phyloP scores from a whole-genome alignment of 2,888 invertebrate species.

The Meta bourneti region DNA sequence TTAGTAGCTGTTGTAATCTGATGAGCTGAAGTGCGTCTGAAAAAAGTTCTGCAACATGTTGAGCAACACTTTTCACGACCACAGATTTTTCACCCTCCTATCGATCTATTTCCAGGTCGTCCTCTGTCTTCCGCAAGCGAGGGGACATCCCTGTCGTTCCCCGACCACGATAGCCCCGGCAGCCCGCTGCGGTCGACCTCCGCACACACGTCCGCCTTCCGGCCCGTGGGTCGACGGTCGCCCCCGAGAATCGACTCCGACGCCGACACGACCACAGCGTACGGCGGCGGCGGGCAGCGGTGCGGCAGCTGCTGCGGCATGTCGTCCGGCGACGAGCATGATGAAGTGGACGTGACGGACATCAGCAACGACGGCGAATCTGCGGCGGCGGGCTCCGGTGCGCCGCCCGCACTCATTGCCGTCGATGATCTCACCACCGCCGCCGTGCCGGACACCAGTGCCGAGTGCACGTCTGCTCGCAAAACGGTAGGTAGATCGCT shows the following conservation, averaged over 20 bases:
- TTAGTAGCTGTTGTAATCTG: too few species aligned
- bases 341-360: conserved; percentile 77
- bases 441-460: conserved; percentile 64
- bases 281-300: conserved; percentile 36
- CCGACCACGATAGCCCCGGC: conserved; percentile 64
- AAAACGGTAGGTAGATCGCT: conserved; percentile 48
- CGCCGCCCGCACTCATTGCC: conserved; percentile 10
- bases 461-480: conserved; percentile 29
- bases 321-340: conserved; percentile 61
- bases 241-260: conserved; percentile 73
- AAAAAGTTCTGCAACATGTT: too few species aligned
- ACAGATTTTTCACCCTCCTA: not conserved
- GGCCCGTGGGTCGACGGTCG: conserved; percentile 76
- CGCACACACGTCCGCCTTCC: conserved; percentile 75
- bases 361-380: conserved; percentile 72
- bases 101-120: conserved; percentile 58
- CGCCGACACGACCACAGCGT: conserved; percentile 71
- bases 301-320: conserved; percentile 47
- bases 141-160: conserved; percentile 69
- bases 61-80: not conserved
- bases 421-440: conserved; percentile 41
- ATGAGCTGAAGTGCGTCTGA: too few species aligned
- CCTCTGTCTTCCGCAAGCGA: conserved; percentile 75
- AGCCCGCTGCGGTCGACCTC: conserved; percentile 65
- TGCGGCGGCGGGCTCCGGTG: not conserved